A percentile compares a stretch with the other conserved stretches of the same genome.
These are phyloP conservation scores for Eilema griseolum DNA, from an alignment of 2,888 invertebrate species.

Conservation along the genomic window DNA sequence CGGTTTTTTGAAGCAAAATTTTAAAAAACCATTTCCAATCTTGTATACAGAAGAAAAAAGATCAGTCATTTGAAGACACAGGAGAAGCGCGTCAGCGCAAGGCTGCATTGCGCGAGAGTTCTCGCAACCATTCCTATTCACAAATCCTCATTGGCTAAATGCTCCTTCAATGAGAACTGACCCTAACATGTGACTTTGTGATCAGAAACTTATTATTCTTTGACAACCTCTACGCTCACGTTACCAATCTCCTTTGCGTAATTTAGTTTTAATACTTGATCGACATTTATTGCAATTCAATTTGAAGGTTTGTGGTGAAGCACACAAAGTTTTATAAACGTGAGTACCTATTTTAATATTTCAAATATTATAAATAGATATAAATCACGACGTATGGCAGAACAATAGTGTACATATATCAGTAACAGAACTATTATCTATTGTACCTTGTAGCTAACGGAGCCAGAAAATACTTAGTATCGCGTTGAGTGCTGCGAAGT, in stretches of 20 bases:
- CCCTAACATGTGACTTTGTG: too few relatives aligned
- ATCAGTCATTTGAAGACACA: too few relatives aligned
- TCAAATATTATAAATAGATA: neutral
- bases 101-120: too few relatives aligned
- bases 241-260: neutral
- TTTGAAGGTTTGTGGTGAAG: neutral
- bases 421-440: neutral
- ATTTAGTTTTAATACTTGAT: conserved; percentile 5
- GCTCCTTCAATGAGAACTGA: too few relatives aligned
- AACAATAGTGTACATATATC: neutral
- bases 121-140: too few relatives aligned
- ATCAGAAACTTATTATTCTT: neutral
- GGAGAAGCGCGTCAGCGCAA: too few relatives aligned
- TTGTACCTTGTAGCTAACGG: neutral
- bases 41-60: too few relatives aligned
- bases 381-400: neutral
- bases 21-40: too few relatives aligned
- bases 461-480: neutral
- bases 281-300: neutral
- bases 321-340: neutral
- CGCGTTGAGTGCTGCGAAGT: too few relatives aligned
- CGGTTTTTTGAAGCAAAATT: too few relatives aligned
- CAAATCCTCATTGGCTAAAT: too few relatives aligned
- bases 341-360: conserved; percentile 1
- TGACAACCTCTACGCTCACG: conserved; percentile 2